A percentile compares a stretch with the other conserved stretches of the same genome.
phyloP scores from a whole-genome alignment of 2,797 vertebrate genomes.

The Malacoraja senta region DNA sequence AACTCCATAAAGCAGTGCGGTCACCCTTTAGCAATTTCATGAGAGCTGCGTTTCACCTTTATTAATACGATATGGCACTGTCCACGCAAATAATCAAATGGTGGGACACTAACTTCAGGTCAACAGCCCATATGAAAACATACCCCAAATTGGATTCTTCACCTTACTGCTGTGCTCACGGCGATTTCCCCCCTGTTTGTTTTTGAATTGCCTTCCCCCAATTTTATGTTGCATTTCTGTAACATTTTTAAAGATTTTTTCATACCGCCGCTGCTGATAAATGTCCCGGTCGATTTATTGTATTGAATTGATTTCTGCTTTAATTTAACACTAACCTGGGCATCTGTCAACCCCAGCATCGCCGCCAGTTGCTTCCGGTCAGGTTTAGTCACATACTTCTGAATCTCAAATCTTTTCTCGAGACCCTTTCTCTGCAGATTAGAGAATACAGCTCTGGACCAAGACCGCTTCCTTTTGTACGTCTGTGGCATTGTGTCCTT shows the following conservation, averaged over 20 bases:
- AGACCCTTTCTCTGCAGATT: conserved; percentile 95
- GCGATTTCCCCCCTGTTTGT: not conserved
- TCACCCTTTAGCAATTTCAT: not conserved
- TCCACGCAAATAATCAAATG: not conserved
- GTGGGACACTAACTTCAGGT: not conserved
- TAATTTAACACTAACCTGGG: conserved; percentile 68
- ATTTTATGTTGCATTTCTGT: not conserved
- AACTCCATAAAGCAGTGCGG: not conserved
- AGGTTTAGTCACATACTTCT: conserved; percentile 97
- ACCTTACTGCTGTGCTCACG: not conserved
- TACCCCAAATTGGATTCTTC: no score
- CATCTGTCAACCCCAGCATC: conserved; percentile 93
- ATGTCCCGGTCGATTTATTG: not conserved
- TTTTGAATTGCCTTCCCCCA: not conserved
- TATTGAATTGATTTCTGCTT: not conserved
- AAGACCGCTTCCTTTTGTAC: conserved; percentile 93
- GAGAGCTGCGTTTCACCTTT: not conserved
- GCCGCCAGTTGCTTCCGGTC: conserved; percentile 94
- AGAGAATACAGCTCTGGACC: conserved; percentile 95
- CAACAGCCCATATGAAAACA: not conserved
- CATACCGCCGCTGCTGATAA: not conserved
- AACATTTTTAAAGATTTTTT: not conserved
- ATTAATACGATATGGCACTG: not conserved
- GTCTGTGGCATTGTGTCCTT: conserved; percentile 98
- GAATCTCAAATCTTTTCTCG: conserved; percentile 95